Evolutionary conservation across 2,888 invertebrate genomes (phyloP).

Genomic region (Coleophora flavipennella): DNA sequence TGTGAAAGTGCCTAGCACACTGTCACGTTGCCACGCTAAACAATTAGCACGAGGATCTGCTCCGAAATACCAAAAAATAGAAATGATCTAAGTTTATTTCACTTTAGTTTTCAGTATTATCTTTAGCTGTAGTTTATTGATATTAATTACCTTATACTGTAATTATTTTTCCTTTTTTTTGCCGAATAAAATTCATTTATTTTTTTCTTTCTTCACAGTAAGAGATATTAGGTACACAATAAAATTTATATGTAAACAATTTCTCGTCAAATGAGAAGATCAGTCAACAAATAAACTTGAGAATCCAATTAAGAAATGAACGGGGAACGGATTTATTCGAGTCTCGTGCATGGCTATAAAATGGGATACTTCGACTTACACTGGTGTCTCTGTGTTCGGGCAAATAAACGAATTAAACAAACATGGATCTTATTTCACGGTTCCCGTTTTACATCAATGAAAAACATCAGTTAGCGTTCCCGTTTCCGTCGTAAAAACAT

Average conservation of each 20-base stretch:
- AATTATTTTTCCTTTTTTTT: too few species aligned
- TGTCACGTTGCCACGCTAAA: too few species aligned
- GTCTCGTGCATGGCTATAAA: slow-evolving; percentile 51
- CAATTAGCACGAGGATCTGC: too few species aligned
- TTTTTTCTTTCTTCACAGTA: too few species aligned
- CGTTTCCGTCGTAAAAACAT: slow-evolving; percentile 15
- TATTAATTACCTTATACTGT: too few species aligned
- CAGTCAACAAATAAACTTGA: slow-evolving; percentile 63
- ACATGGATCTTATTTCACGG: slow-evolving; percentile 9
- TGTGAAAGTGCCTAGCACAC: too few species aligned
- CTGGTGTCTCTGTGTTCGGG: slow-evolving; percentile 22
- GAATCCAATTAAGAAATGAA: slow-evolving; percentile 67
- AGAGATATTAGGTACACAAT: too few species aligned
- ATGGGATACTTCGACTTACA: slow-evolving; percentile 33
- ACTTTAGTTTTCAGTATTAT: too few species aligned
- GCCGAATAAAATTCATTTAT: too few species aligned
- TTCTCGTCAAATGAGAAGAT: slow-evolving; percentile 54
- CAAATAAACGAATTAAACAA: slow-evolving; percentile 30
- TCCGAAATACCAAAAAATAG: too few species aligned
- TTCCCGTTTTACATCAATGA: slow-evolving; percentile 8
- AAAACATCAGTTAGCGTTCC: slow-evolving; percentile 8
- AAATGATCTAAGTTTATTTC: too few species aligned
- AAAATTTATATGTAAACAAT: slow-evolving; percentile 32
- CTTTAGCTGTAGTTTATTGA: too few species aligned
- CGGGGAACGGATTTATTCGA: slow-evolving; percentile 52